A percentile compares a stretch with the other conserved stretches of the same genome.
Conservation (phyloP, 1,140 invertebrate genomes). For the Rhopalosiphum maidis region DNA sequence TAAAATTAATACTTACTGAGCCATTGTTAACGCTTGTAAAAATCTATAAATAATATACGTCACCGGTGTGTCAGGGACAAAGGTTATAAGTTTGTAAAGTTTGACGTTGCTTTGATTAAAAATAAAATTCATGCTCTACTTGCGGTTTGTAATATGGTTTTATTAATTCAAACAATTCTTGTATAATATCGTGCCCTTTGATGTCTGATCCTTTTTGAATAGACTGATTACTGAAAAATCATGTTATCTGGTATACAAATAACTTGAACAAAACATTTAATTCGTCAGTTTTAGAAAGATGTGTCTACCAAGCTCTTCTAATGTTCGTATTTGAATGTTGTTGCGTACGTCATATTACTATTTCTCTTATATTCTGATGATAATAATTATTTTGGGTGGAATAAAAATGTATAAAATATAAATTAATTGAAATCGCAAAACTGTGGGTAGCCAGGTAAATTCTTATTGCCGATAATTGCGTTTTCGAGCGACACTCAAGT, state of each 20-base stretch:
- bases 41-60: not conserved
- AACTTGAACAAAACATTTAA: not conserved
- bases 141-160: not conserved
- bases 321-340: not conserved
- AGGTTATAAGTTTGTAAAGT: not conserved
- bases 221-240: not conserved
- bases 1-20: not conserved
- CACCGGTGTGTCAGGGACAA: not conserved
- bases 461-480: not conserved
- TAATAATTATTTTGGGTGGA: not conserved
- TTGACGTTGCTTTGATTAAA: not conserved
- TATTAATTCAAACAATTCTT: not conserved
- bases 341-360: not conserved
- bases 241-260: not conserved
- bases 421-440: not conserved
- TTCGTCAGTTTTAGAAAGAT: not conserved
- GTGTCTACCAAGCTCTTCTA: not conserved
- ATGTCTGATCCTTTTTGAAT: not conserved
- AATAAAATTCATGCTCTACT: not conserved
- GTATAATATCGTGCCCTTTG: not conserved
- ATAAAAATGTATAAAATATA: not conserved
- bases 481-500: not conserved
- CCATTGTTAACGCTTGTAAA: not conserved
- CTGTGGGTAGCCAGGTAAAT: not conserved
- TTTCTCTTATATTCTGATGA: not conserved